These are phyloP conservation scores for Clostera curtula DNA, from an alignment of 2,888 invertebrate genomes.

Conservation along the genomic window DNA sequence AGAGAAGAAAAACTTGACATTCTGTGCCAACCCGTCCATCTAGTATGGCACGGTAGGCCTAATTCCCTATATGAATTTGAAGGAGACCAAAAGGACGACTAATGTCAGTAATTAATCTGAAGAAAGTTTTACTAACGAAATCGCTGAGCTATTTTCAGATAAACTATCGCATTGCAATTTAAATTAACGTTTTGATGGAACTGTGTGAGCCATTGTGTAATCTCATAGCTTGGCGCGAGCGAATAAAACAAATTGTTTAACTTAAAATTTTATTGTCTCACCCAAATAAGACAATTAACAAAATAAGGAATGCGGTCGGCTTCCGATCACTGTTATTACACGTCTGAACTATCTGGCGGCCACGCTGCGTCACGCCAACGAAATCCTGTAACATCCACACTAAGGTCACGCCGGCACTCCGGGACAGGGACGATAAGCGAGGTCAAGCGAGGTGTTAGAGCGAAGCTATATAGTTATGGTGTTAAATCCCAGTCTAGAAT, in stretches of 20 bases:
- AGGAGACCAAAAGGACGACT: too few relatives aligned
- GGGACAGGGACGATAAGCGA: conserved; percentile 53
- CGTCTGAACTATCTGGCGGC: conserved; percentile 23
- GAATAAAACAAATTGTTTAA: conserved; percentile 39
- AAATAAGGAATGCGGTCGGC: conserved; percentile 64
- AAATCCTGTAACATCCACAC: conserved; percentile 68
- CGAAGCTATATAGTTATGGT: conserved; percentile 68
- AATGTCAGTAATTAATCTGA: conserved; percentile 34
- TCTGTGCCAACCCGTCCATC: too few relatives aligned
- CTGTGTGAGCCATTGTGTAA: too few relatives aligned
- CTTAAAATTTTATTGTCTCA: conserved; percentile 66
- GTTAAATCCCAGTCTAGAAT: conserved; percentile 74
- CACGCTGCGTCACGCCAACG: conserved; percentile 52
- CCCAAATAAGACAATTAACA: conserved; percentile 48
- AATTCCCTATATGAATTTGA: too few relatives aligned
- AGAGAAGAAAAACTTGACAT: too few relatives aligned
- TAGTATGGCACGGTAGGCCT: too few relatives aligned
- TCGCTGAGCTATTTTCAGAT: conserved; percentile 22
- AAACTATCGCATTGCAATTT: conserved; percentile 22
- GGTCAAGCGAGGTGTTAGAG: conserved; percentile 61
- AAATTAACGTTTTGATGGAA: not conserved
- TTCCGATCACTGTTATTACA: conserved; percentile 37
- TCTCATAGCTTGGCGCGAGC: conserved; percentile 46
- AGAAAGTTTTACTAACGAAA: conserved; percentile 1
- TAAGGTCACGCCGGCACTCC: conserved; percentile 58